phyloP scores from a whole-genome alignment of 2,888 invertebrate species.

The Candidula unifasciata region DNA sequence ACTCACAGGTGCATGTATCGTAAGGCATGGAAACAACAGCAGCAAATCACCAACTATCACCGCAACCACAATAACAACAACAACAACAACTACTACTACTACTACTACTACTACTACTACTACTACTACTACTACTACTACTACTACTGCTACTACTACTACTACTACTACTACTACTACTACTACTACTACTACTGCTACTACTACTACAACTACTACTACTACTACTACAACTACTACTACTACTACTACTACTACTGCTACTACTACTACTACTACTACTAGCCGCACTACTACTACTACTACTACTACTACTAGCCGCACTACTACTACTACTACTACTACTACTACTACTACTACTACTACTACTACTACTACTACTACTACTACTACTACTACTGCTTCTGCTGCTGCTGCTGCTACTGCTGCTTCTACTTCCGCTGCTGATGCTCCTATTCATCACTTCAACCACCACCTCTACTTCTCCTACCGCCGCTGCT shows the following conservation, averaged over 20 bases:
- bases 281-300: not conserved
- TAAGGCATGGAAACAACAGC: no score
- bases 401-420: constrained; percentile 2
- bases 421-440: not conserved
- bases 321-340: no score
- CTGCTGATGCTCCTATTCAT: not conserved
- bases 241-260: no score
- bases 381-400: constrained; percentile 36
- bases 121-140: constrained; percentile 36
- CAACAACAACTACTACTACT: constrained; percentile 17
- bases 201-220: no score
- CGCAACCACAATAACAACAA: no score
- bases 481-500: no score
- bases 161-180: not conserved
- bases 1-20: no score
- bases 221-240: no score
- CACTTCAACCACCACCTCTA: no score
- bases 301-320: no score
- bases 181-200: no score
- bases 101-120: constrained; percentile 35
- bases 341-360: constrained; percentile 27
- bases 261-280: constrained; percentile 28
- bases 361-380: constrained; percentile 35
- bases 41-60: no score
- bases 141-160: constrained; percentile 32